Evolutionary conservation across 2,113 vertebrate species (phyloP), one percentile per base, ranked within the genome.

Genomic region (Sisor rabdophorus): DNA sequence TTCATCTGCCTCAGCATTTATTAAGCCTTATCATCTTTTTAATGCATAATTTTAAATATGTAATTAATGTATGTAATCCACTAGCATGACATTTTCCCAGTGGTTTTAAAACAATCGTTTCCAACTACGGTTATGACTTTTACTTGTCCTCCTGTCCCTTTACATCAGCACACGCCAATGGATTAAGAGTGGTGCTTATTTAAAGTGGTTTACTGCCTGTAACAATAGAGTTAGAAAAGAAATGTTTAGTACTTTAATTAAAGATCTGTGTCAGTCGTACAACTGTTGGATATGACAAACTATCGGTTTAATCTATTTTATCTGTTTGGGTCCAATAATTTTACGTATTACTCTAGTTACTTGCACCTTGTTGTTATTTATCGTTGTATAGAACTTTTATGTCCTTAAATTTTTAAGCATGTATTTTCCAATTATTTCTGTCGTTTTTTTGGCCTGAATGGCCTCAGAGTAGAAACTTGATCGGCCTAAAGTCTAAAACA

Each of bases 111-210:
- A 58, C 26, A 68, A 26, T 61, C 36, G 11, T 56, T 69, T 74
- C 64, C 73, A 76, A 67, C 60, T 72, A 71, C 50, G 30, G 58
- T 52, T 56, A 75, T 80, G 76, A 78, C 76, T 80, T 83, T 71
- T 47, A 78, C 63, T 64, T 32, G 73, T 48, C 77, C 78, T 65
- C 73, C 55, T 56, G 72, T 78, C 76, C 71, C 32, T 73, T 59
- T 52, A n/a, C 60, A 73, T 55, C 71, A 55, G n/a, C 76, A 69
- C 30, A 36, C 19, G 69, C 53, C 60, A 73, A 17, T 58, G 54
- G 71, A 71, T 64, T 63, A 53, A 67, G 71, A 55, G 63, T 48
- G 24, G 30, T 48, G 22, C 58, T 78, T 74, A 78, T 67, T 71
- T 47, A 75, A 59, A 64, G 55, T 47, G 30, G 28, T 72, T 67